phyloP scores from a whole-genome alignment of 37 sponge, comb jelly and placozoan species.

The Diacarnus erythraeanus region DNA sequence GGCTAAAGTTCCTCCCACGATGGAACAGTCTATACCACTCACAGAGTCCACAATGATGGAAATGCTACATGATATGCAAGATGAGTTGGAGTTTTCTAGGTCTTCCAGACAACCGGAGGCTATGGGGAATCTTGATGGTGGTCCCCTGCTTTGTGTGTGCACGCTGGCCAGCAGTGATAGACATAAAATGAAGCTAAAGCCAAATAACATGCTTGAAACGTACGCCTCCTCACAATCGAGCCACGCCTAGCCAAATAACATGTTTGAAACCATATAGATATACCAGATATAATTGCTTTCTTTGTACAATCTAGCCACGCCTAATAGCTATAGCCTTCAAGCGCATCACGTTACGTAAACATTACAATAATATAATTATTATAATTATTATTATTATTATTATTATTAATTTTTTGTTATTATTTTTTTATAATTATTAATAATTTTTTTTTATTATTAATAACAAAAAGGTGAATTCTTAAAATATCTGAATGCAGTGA shows the following conservation, averaged over 20 bases:
- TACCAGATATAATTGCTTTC: too few species aligned
- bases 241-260: too few species aligned
- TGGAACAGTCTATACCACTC: background rate
- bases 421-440: background rate
- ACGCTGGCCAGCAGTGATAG: too few species aligned
- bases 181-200: too few species aligned
- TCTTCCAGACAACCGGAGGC: background rate
- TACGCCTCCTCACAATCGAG: too few species aligned
- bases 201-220: too few species aligned
- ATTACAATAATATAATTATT: too few species aligned
- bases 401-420: background rate
- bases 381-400: background rate
- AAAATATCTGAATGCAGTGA: conserved; percentile 25
- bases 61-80: background rate
- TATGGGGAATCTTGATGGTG: conserved; percentile 4
- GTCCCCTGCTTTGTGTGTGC: too few species aligned
- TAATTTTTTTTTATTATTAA: background rate
- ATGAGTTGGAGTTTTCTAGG: background rate
- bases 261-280: too few species aligned
- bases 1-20: background rate
- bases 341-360: too few species aligned
- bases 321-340: too few species aligned
- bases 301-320: too few species aligned
- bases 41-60: background rate
- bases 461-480: background rate